Base-by-base conservation (phyloP, 1,140 invertebrate genomes). In the Mylabris phalerata region DNA sequence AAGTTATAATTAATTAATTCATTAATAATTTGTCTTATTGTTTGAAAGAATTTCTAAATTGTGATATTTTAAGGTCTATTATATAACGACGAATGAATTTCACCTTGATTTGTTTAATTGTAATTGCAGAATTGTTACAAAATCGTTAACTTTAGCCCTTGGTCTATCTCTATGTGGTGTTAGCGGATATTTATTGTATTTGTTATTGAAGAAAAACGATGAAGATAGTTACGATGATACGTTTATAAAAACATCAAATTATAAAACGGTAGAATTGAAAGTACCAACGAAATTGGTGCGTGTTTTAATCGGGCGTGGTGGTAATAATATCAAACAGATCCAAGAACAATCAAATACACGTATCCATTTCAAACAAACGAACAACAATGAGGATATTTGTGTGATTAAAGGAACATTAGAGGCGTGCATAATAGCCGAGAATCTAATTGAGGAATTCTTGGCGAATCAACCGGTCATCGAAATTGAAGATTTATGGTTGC, bases 391-490 rank as follows among this genome's bases (percentile, higher is more conserved):
- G 0, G 73, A 80, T 58, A 76, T 81, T 13, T 89, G 89, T 59
- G 71, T 84, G 2, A 87, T 92, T 43, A 75, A 75, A 43, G 90
- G 90, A 2, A 72, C 72, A 1, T 69, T 74, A 0, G 81, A 87
- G 45, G 74, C 77, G 19, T 81, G 86, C 0, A 80, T 82, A 50
- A 68, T 84, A 4, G 90, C 90, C 0, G 83, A 90, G 62, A 75
- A 78, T 1, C 68, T 90, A 55, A 81, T 94, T n/a, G 75, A 84
- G 9, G 80, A 84, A 47, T 83, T 89, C 57, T 81, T 93, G 1
- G 76, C 77, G 3, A 83, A 84, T 54, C 83, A 87, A 47, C 84
- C 86, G 4, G 63, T 81, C 0, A 79, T 88, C 11, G 79, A 85
- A 44, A 78, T 79, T 9, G 79, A 80, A 56, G 81, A 82, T 57